A percentile compares a stretch with the other conserved stretches of the same genome.
Conservation (phyloP, 2,888 invertebrate species). For the Patella pellucida region DNA sequence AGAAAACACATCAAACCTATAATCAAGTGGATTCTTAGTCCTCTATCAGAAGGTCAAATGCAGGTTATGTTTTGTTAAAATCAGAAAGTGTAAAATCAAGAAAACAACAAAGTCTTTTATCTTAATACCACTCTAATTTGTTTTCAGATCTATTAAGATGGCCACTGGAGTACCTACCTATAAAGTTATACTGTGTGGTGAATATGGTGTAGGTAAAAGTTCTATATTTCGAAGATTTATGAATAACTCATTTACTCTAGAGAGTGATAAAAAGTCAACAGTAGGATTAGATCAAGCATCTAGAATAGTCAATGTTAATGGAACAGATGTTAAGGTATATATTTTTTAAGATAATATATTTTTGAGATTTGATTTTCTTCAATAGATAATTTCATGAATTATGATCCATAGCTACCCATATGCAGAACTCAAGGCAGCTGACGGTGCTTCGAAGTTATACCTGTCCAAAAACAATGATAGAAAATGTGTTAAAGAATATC, state of each 20-base stretch:
- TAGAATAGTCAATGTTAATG: constrained; percentile 82
- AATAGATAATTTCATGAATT: no score
- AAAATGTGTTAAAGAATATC: no score
- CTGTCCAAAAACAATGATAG: no score
- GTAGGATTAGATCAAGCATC: constrained; percentile 92
- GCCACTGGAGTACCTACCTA: constrained; percentile 62
- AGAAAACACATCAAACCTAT: no score
- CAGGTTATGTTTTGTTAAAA: no score
- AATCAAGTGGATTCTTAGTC: no score
- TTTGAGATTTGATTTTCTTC: not conserved
- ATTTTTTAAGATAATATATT: not conserved
- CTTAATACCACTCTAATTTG: not conserved
- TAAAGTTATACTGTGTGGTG: constrained; percentile 94
- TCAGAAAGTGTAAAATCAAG: no score
- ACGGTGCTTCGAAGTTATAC: no score
- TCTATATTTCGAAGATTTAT: constrained; percentile 92
- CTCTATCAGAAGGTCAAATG: no score
- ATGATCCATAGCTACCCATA: no score
- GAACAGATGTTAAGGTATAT: constrained; percentile 84
- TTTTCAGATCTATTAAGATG: constrained; percentile 49
- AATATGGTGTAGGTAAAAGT: constrained; percentile 96
- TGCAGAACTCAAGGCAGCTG: no score
- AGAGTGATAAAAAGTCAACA: constrained; percentile 85
- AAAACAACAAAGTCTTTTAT: no score
- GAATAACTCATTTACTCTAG: constrained; percentile 88